Evolutionary conservation across 2,113 vertebrate species (phyloP).

Genomic region (Dasyornis broadbenti): DNA sequence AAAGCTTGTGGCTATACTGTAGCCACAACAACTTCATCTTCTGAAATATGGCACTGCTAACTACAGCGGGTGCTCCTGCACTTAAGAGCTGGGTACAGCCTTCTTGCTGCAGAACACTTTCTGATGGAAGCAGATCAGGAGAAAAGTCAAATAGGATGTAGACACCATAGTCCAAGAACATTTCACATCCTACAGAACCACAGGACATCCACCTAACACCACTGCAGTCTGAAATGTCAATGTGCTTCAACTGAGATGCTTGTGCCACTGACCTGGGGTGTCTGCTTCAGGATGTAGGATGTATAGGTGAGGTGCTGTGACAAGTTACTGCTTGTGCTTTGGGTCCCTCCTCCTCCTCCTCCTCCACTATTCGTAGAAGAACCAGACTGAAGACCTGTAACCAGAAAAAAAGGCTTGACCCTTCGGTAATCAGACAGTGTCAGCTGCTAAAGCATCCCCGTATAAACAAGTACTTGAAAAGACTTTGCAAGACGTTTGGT

Average conservation of each 20-base stretch:
- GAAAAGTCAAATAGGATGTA: not conserved
- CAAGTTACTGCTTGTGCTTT: conserved; percentile 79
- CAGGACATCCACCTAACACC: not conserved
- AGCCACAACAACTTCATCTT: not conserved
- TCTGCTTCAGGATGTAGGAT: conserved; percentile 98
- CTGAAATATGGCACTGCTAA: not conserved
- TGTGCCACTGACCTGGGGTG: conserved; percentile 78
- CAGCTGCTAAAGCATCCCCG: not conserved
- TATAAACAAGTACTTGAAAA: not conserved
- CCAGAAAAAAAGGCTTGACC: not conserved
- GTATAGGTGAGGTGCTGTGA: conserved; percentile 95
- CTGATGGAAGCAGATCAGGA: not conserved
- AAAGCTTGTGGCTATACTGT: not conserved
- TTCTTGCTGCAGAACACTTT: not conserved
- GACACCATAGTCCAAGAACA: fast-evolving
- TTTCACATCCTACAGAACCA: not conserved
- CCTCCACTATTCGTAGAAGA: conserved; percentile 68
- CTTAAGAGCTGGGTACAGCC: not conserved
- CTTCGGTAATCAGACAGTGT: not conserved
- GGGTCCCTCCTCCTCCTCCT: conserved; percentile 51
- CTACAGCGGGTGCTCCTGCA: not conserved
- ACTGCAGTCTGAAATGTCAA: not conserved
- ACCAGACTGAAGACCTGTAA: conserved; percentile 85
- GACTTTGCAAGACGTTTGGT: not conserved
- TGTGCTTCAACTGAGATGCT: not conserved